Conservation (phyloP, 2,113 vertebrate genomes). For the Muscicapa adusta region DNA sequence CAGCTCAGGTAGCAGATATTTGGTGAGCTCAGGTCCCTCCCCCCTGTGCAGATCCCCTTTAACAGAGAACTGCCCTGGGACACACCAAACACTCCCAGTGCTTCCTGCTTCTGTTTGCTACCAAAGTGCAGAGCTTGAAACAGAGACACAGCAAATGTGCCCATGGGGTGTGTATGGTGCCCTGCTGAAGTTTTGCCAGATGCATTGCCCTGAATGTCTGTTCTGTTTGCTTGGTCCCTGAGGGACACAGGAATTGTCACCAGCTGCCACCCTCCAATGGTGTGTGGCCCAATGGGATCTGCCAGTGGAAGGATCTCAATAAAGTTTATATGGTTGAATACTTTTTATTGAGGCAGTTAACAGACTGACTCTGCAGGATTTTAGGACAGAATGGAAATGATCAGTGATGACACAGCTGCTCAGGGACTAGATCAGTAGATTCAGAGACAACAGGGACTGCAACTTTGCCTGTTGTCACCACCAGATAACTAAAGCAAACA, state of each 20-base stretch:
- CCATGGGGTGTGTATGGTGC: neutral
- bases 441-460: neutral
- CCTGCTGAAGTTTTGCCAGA: neutral
- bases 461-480: neutral
- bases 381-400: slow-evolving; percentile 19
- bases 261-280: neutral
- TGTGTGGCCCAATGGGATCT: slow-evolving; percentile 22
- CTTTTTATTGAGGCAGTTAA: slow-evolving; percentile 52
- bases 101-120: neutral
- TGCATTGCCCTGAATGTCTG: neutral
- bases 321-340: slow-evolving; percentile 25
- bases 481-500: neutral
- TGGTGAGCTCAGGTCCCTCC: neutral
- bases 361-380: slow-evolving; percentile 7
- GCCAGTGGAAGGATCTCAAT: neutral
- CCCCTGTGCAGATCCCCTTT: neutral
- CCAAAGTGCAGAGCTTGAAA: neutral
- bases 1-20: neutral
- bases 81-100: neutral
- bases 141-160: neutral
- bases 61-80: neutral
- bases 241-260: neutral
- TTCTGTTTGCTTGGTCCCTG: neutral
- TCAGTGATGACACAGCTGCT: slow-evolving; percentile 37
- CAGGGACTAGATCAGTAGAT: neutral